A percentile compares a stretch with the other conserved stretches of the same genome.
phyloP scores from a whole-genome alignment of 64 coral and sea anemone genomes.

The Montipora cactus region DNA sequence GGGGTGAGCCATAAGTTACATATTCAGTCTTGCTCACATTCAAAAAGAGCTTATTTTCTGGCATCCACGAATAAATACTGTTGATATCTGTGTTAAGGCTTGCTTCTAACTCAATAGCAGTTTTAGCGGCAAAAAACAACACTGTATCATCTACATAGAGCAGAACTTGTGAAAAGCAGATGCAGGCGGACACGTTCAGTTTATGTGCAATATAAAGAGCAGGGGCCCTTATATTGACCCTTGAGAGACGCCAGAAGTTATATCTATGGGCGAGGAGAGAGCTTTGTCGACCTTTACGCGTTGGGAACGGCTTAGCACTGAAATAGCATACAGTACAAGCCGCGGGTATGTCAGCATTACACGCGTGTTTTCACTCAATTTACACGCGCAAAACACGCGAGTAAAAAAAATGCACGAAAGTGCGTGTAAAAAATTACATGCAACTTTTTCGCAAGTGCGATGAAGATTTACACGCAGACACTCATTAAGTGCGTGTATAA shows the following conservation, averaged over 20 bases:
- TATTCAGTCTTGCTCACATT: conserved; percentile 3
- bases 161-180: neutral
- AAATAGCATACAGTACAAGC: neutral
- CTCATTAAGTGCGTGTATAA: too few relatives aligned
- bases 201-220: conserved; percentile 44
- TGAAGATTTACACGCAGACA: too few relatives aligned
- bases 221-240: conserved; percentile 38
- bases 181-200: neutral
- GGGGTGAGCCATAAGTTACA: neutral
- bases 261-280: neutral
- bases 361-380: too few relatives aligned
- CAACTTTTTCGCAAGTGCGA: too few relatives aligned
- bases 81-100: conserved; percentile 16
- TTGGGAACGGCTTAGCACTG: neutral
- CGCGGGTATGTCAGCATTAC: too few relatives aligned
- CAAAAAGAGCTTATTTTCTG: neutral
- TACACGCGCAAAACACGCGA: too few relatives aligned
- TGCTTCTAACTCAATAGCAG: conserved; percentile 6
- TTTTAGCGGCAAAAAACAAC: neutral
- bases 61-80: neutral
- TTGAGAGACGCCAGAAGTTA: conserved; percentile 40
- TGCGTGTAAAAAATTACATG: too few relatives aligned
- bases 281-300: conserved; percentile 14
- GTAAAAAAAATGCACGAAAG: too few relatives aligned
- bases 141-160: conserved; percentile 7